These are phyloP conservation scores for Eptesicus fuscus DNA, from an alignment of 2,113 vertebrate species.

Conservation along the genomic window DNA sequence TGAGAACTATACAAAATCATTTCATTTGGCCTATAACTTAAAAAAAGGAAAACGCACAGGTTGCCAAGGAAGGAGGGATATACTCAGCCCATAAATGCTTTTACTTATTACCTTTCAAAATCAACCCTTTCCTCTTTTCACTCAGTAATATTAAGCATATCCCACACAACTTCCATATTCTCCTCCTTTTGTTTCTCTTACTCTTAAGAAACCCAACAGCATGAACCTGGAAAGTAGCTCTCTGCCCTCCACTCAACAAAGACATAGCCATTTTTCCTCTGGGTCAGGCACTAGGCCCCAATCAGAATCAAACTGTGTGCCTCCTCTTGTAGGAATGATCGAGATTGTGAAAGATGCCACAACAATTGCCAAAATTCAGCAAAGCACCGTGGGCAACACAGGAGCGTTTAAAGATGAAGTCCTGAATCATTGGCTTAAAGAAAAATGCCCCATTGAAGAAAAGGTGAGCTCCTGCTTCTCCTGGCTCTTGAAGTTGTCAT, in stretches of 20 bases:
- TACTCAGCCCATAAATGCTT: not conserved
- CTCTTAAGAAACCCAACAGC: not conserved
- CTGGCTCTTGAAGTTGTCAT: not conserved
- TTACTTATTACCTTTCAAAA: not conserved
- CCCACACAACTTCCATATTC: not conserved
- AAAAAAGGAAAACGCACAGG: not conserved
- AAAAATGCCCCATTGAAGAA: constrained; percentile 94
- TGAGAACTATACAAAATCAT: constrained; percentile 18
- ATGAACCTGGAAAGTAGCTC: not conserved
- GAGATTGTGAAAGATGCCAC: constrained; percentile 98
- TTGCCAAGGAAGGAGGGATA: not conserved
- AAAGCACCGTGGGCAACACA: constrained; percentile 97
- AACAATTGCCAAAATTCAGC: constrained; percentile 99
- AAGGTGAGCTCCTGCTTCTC: constrained; percentile 83
- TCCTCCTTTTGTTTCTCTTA: not conserved
- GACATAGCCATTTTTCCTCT: not conserved
- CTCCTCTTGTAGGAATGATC: constrained; percentile 90
- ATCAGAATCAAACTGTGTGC: not conserved
- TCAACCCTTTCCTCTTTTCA: not conserved
- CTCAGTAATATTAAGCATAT: not conserved
- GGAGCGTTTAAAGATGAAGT: constrained; percentile 98
- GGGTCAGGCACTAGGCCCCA: not conserved
- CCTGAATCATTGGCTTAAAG: constrained; percentile 95
- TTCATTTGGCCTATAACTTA: constrained; percentile 27
- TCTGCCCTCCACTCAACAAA: not conserved